Evolutionary conservation across 2,113 vertebrate species (phyloP).

Genomic region (Cheilinus undulatus): DNA sequence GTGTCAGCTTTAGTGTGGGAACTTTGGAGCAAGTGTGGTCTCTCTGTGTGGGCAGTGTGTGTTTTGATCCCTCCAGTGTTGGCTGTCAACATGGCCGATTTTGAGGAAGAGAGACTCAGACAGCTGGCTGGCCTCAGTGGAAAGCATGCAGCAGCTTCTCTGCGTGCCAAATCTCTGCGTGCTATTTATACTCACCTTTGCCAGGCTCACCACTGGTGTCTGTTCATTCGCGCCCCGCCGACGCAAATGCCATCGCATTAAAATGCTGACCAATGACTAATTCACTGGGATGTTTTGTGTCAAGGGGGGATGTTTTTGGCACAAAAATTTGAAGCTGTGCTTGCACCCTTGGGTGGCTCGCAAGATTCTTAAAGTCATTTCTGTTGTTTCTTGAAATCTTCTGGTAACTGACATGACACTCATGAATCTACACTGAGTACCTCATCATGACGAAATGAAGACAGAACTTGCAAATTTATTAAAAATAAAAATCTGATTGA

Average conservation of each 20-base stretch:
- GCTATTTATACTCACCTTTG: conserved; percentile 73
- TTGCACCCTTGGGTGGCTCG: no score
- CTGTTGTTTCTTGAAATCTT: no score
- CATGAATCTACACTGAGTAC: no score
- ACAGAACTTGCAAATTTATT: no score
- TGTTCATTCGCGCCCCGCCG: conserved; percentile 61
- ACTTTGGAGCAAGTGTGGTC: neutral
- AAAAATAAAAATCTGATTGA: no score
- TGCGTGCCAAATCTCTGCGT: conserved; percentile 45
- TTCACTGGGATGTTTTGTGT: neutral
- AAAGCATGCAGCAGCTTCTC: conserved; percentile 54
- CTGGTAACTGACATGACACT: no score
- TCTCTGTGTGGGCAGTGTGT: conserved; percentile 32
- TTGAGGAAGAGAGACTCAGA: conserved; percentile 68
- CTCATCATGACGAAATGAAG: no score
- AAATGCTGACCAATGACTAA: conserved; percentile 15
- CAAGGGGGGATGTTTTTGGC: no score
- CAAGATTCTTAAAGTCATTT: no score
- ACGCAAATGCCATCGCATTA: conserved; percentile 45
- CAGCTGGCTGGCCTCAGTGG: conserved; percentile 73
- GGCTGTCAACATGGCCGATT: conserved; percentile 64
- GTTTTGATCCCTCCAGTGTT: conserved; percentile 58
- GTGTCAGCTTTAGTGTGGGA: neutral
- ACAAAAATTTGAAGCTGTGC: no score
- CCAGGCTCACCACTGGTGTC: conserved; percentile 40